Conservation (phyloP, 1,140 invertebrate genomes). For the Drosophila bocki region DNA sequence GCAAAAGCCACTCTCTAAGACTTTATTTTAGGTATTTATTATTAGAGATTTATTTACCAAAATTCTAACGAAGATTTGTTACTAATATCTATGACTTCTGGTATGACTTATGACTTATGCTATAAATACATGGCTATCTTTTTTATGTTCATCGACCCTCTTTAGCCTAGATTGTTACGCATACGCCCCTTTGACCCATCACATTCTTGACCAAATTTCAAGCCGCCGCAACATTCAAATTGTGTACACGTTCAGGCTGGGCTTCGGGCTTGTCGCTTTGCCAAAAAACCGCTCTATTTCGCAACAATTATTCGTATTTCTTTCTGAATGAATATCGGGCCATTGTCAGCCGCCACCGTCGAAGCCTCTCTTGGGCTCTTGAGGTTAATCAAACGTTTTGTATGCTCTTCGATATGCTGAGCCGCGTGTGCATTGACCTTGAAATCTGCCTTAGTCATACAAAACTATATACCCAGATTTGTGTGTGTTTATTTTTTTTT, state of each 20-base stretch:
- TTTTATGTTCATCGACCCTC: not conserved
- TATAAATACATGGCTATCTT: not conserved
- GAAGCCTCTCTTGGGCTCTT: conserved; percentile 61
- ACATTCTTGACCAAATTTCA: conserved; percentile 52
- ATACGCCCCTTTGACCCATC: conserved; percentile 62
- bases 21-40: not conserved
- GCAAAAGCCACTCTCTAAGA: not conserved
- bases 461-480: conserved; percentile 16
- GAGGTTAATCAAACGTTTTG: conserved; percentile 79
- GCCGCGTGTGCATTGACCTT: conserved; percentile 66
- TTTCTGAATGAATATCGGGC: conserved; percentile 68
- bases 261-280: conserved; percentile 46
- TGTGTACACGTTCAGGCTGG: conserved; percentile 62
- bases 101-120: not conserved
- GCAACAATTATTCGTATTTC: conserved; percentile 68
- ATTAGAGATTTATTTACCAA: not conserved
- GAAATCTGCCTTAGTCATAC: conserved; percentile 50
- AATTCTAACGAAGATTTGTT: not conserved
- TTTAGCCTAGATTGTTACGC: conserved; percentile 33
- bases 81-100: not conserved
- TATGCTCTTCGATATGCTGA: conserved; percentile 62
- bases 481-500: conserved; percentile 52
- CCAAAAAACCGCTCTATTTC: conserved; percentile 73
- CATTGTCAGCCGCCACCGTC: conserved; percentile 56
- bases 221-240: conserved; percentile 36